These are phyloP conservation scores for Tachina lurida DNA, from an alignment of 2,888 invertebrate genomes.

Conservation along the genomic window DNA sequence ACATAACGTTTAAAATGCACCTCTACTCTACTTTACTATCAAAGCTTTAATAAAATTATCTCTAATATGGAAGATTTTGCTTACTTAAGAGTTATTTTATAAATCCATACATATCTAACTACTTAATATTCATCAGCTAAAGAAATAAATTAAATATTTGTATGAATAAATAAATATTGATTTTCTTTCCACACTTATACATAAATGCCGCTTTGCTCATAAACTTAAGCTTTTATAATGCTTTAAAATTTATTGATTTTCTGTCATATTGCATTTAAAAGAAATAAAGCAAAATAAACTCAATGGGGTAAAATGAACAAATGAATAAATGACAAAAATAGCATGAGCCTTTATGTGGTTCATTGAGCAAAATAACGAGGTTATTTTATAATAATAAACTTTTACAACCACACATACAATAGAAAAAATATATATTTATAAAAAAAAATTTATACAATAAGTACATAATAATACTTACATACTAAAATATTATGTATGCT, in stretches of 20 bases:
- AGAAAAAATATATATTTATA: background rate
- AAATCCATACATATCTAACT: background rate
- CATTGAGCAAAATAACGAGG: slow-evolving; percentile 64
- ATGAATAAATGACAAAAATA: slow-evolving; percentile 37
- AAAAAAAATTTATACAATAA: background rate
- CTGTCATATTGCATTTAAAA: background rate
- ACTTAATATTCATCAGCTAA: no score
- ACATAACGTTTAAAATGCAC: no score
- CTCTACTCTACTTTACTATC: no score
- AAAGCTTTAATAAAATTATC: no score
- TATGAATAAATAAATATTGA: background rate
- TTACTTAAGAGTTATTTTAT: background rate
- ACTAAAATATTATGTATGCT: background rate
- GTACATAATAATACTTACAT: background rate
- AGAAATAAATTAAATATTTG: background rate
- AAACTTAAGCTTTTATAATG: background rate
- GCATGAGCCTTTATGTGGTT: slow-evolving; percentile 48
- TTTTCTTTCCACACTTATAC: background rate
- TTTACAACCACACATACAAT: background rate
- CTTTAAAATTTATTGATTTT: slow-evolving; percentile 25
- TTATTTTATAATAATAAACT: slow-evolving; percentile 52
- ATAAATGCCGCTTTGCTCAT: background rate
- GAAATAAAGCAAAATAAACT: background rate
- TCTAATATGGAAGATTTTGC: no score
- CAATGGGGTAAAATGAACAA: background rate